These are phyloP conservation scores for Geothlypis trichas DNA, from an alignment of 2,113 vertebrate genomes.

Conservation along the genomic window DNA sequence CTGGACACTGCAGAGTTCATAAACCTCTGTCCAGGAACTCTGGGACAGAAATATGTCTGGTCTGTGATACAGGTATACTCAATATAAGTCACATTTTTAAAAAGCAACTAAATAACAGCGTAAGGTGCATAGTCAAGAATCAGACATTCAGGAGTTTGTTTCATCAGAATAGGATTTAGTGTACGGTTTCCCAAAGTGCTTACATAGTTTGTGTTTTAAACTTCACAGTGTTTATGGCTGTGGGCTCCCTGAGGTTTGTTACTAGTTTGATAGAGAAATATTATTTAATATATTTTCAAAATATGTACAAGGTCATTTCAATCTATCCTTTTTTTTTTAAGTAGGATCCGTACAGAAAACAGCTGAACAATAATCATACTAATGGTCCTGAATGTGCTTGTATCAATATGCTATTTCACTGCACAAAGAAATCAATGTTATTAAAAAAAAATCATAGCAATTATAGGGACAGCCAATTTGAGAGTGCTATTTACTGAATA, in stretches of 20 bases:
- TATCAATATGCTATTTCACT: slow-evolving; percentile 7
- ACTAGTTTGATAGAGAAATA: neutral
- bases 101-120: neutral
- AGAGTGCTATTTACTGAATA: slow-evolving; percentile 21
- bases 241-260: neutral
- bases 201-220: neutral
- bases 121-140: neutral
- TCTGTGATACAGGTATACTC: neutral
- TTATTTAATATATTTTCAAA: neutral
- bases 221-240: neutral
- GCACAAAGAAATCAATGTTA: neutral
- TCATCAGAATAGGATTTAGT: neutral
- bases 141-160: neutral
- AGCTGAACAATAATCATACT: neutral
- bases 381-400: neutral
- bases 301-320: neutral
- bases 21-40: neutral
- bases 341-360: neutral
- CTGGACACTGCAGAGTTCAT: neutral
- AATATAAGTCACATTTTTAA: neutral
- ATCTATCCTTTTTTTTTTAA: neutral
- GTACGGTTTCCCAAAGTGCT: neutral
- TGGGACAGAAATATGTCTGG: neutral
- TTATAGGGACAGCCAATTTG: neutral
- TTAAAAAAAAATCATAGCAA: neutral